Base-by-base conservation (phyloP, 2,113 vertebrate species). In the Podarcis raffonei region DNA sequence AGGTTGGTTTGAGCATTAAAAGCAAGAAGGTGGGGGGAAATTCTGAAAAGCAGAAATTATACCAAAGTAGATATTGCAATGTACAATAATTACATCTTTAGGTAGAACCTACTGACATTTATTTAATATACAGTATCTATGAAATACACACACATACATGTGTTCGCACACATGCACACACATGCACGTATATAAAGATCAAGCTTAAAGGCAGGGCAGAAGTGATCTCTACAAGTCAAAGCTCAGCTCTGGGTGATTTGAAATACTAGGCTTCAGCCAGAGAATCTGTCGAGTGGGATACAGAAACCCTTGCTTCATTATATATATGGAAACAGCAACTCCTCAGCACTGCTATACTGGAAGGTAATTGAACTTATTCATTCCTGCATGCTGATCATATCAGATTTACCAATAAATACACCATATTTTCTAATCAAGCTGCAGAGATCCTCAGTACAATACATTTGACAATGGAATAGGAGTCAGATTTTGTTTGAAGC, bases 71-170 rank as follows among this genome's bases (percentile, higher is more conserved):
- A 81, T 39, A 32, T 35, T 27, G 23, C 62, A 32, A 22, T 30
- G 25, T 12, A 30, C 25, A 20, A 76, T 62, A 69, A 77, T 27
- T 35, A 69, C 32, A 48, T 39, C 48, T 81, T 62, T 23, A 65
- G 48, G 27, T 27, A 75, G 30, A 82, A n/a, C 11, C 15, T 30
- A 22, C 9, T 30, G 35, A 23, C 42, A 42, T 27, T 32, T 37
- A 1, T 57, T 59, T 57, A 48, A 3, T 18, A 53, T 11, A 32
- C 2, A 23, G 0, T 1, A 5, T 48, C 0, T 1, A 5, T 53
- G 48, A 53, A 53, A 53, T 11, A 53, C 48, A 53, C 9, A 53
- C 48, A 53, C 48, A 53, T n/a, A n/a, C n/a, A n/a, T n/a, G n/a
- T n/a, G n/a, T n/a, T n/a, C n/a, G n/a, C n/a, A n/a, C n/a, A 48